Evolutionary conservation across 2,888 invertebrate species (phyloP).

Genomic region (Trachelus iudaicus): DNA sequence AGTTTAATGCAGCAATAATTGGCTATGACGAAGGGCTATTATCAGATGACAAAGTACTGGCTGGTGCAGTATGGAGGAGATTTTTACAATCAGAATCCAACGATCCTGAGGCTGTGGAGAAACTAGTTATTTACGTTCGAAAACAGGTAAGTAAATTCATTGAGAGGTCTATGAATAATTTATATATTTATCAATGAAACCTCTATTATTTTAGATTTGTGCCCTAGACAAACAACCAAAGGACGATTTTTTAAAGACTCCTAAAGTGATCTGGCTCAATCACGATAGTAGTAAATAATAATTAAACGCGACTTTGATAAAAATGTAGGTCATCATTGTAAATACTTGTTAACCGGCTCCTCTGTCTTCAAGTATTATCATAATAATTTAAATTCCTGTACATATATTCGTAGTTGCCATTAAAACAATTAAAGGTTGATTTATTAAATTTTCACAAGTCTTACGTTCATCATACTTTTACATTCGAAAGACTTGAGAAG

Average conservation of each 20-base stretch:
- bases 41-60: slow-evolving; percentile 80
- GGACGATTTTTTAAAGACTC: not conserved
- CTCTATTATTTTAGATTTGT: not conserved
- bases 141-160: slow-evolving; percentile 72
- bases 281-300: not conserved
- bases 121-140: slow-evolving; percentile 79
- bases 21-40: slow-evolving; percentile 89
- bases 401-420: slow-evolving; percentile 12
- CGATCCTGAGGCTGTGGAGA: slow-evolving; percentile 76
- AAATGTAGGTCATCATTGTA: not conserved
- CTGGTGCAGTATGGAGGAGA: slow-evolving; percentile 87
- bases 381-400: not conserved
- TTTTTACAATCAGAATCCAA: slow-evolving; percentile 77
- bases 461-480: not conserved
- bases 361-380: not conserved
- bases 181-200: not conserved
- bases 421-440: slow-evolving; percentile 23
- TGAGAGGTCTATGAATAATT: not conserved
- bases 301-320: not conserved
- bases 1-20: slow-evolving; percentile 86
- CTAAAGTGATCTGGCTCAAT: not conserved
- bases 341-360: not conserved
- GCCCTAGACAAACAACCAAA: not conserved
- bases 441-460: slow-evolving; percentile 16
- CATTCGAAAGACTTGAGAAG: slow-evolving; percentile 45